phyloP scores from a whole-genome alignment of 2,113 vertebrate species.

The Empidonax alnorum region DNA sequence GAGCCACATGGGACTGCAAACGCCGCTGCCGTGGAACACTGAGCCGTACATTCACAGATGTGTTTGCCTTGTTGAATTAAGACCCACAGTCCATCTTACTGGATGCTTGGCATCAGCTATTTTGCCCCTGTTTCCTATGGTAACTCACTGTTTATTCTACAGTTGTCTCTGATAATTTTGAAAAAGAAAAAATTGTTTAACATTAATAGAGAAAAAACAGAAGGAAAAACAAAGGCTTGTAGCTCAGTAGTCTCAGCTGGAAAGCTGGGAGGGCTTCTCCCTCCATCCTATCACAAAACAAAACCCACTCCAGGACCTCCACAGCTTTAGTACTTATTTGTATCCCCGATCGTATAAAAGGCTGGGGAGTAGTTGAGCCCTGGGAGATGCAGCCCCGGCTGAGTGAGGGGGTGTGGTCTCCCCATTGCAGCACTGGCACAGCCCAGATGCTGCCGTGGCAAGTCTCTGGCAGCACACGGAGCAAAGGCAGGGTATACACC shows the following conservation, averaged over 20 bases:
- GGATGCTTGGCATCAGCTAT: background rate
- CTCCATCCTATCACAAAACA: background rate
- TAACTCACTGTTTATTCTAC: background rate
- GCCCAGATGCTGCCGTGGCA: background rate
- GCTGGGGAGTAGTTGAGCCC: background rate
- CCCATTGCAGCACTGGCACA: background rate
- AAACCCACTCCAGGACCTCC: background rate
- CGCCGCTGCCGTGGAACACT: background rate
- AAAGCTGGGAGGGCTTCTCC: background rate
- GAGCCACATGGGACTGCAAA: background rate
- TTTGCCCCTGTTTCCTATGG: background rate
- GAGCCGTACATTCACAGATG: background rate
- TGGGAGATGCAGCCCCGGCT: accelerated
- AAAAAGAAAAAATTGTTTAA: background rate
- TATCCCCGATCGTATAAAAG: background rate
- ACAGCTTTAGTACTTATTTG: background rate
- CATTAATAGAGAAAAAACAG: accelerated
- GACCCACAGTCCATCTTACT: background rate
- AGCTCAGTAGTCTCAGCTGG: background rate
- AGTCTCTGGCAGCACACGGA: background rate
- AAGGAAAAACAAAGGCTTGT: background rate
- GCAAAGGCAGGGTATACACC: background rate
- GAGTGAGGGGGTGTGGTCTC: no score
- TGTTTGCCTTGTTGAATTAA: accelerated
- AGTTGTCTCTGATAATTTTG: background rate